phyloP scores from a whole-genome alignment of 2,113 vertebrate genomes.

The Ochotona princeps region DNA sequence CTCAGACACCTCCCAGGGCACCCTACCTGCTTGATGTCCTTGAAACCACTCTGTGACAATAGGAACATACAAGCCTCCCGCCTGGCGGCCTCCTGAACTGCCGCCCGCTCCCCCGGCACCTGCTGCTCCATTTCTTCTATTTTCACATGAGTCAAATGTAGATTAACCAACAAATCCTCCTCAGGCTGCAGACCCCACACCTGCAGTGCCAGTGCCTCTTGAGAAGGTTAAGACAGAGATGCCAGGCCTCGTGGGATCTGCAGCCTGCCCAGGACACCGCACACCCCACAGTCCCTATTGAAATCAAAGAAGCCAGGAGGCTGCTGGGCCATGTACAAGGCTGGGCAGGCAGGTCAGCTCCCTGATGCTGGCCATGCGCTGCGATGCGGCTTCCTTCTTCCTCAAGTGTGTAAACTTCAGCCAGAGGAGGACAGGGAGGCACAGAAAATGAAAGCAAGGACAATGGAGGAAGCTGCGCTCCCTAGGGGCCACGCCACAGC shows the following conservation, averaged over 20 bases:
- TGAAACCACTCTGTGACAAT: no score
- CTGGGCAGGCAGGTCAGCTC: neutral
- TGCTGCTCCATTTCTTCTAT: no score
- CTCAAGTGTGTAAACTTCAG: neutral
- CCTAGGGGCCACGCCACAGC: neutral
- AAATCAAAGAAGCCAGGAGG: neutral
- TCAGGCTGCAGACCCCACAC: neutral
- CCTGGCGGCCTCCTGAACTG: no score
- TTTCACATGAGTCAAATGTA: no score
- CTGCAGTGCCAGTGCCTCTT: neutral
- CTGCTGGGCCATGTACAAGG: neutral
- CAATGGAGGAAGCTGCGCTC: neutral
- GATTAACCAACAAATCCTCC: no score
- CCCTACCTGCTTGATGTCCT: no score
- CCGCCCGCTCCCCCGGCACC: no score
- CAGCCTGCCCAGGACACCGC: no score
- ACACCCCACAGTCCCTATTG: no score
- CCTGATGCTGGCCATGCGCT: neutral
- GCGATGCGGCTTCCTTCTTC: neutral
- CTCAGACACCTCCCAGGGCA: neutral
- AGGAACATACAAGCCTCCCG: no score
- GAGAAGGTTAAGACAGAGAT: neutral
- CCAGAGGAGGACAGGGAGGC: neutral
- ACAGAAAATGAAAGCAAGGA: neutral
- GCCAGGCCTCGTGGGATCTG: neutral